Base-by-base conservation (phyloP, 2,113 vertebrate genomes). In the Prionailurus viverrinus region DNA sequence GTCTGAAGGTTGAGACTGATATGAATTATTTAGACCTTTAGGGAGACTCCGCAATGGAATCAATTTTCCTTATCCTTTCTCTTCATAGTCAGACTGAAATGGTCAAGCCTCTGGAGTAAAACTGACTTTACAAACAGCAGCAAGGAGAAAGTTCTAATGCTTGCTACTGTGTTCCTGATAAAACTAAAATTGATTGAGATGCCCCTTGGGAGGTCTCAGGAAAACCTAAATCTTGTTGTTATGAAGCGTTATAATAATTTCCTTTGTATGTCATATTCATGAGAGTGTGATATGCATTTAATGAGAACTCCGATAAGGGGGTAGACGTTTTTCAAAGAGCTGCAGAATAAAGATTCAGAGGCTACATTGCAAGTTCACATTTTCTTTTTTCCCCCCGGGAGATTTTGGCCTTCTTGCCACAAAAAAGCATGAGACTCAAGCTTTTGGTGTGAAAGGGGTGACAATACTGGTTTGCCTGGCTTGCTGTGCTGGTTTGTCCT, bases 21-120 rank as follows among this genome's bases (percentile, higher is more conserved):
- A 95, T 96, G 84, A 98, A 97, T 98, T 96, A 97, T 97, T 97
- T 95, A 97, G 95, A 87, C 45, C 90, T 95, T 96, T 29, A 73
- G 95, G 92, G 96, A 97, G 66, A 63, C 25, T 93, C 88, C 83
- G 65, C 94, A 85, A 86, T 89, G 29, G 53, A 98, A 97, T 98
- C 94, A 94, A 94, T 98, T 95, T 97, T 95, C 68, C 45, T 96
- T 97, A 80, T 85, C 73, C 85, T 97, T 96, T 96, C 90, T 92
- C 90, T 95, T 78, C 61, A 25, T 88, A 95, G 92, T 87, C 89
- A 96, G 90, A 36, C 29, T 79, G 93, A 98, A 96, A 89, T 51
- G 53, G 81, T 96, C 87, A 97, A 94, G 97, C 31, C 97, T 97
- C 95, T 5, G 39, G 98, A 96, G 96, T 71, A 83, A 92, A 93